phyloP scores from a whole-genome alignment of 2,797 vertebrate genomes.

The Bradypodion pumilum region DNA sequence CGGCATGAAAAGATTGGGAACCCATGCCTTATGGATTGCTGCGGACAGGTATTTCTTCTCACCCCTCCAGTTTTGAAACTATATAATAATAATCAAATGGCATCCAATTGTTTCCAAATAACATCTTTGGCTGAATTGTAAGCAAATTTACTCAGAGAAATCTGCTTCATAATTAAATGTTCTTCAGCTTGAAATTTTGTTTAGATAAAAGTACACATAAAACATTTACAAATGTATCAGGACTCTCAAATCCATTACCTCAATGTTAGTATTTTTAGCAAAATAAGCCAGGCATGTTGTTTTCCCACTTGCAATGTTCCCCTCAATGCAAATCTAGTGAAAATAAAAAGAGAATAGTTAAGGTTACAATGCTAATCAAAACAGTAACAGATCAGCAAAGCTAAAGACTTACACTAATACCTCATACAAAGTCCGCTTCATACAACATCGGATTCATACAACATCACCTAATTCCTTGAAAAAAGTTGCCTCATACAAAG shows the following conservation, averaged over 20 bases:
- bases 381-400: neutral
- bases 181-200: neutral
- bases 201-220: neutral
- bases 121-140: neutral
- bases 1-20: too few species aligned
- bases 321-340: conserved; percentile 89
- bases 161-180: neutral
- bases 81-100: too few species aligned
- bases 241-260: conserved; percentile 76
- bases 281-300: conserved; percentile 95
- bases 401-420: neutral
- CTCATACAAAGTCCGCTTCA: too few species aligned
- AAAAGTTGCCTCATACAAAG: too few species aligned
- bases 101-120: neutral
- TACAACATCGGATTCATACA: too few species aligned
- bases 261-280: conserved; percentile 79
- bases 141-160: neutral
- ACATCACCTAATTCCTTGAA: too few species aligned
- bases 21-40: neutral
- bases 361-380: neutral
- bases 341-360: conserved; percentile 21
- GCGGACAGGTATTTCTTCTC: neutral
- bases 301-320: conserved; percentile 95
- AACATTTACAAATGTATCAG: neutral
- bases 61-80: too few species aligned